Percentiles rank a stretch among this genome's conserved stretches.
These are phyloP conservation scores for Barnardius zonarius DNA, from an alignment of 2,113 vertebrate species.

Conservation along the genomic window DNA sequence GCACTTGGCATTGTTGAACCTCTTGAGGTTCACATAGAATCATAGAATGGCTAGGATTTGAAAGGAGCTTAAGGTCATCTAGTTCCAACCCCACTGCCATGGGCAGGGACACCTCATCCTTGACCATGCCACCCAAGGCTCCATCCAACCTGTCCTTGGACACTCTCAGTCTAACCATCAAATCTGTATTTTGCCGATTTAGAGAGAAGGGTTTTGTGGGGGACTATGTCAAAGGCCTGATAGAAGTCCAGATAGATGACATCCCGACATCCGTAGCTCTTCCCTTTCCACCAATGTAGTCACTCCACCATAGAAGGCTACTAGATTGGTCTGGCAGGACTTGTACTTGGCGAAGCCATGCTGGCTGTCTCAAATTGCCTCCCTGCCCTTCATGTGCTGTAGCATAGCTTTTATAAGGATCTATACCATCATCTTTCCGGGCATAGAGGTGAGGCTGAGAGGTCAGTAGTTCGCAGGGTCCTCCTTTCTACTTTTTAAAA, in stretches of 20 bases:
- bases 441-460: background rate
- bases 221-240: background rate
- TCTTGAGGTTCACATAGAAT: background rate
- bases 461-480: background rate
- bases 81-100: background rate
- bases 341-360: background rate
- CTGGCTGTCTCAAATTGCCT: rapidly evolving
- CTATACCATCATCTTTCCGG: background rate
- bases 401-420: background rate
- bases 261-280: background rate
- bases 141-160: background rate
- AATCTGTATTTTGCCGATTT: background rate
- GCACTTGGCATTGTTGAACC: background rate
- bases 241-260: background rate
- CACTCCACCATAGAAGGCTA: background rate
- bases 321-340: background rate
- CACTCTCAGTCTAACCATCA: background rate
- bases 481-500: background rate
- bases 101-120: background rate
- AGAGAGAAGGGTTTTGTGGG: background rate
- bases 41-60: background rate
- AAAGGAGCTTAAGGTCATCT: background rate
- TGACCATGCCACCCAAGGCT: background rate
- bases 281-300: background rate
- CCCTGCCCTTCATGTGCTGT: background rate